These are phyloP conservation scores for Popillia japonica DNA, from an alignment of 1,140 invertebrate genomes.

Conservation along the genomic window DNA sequence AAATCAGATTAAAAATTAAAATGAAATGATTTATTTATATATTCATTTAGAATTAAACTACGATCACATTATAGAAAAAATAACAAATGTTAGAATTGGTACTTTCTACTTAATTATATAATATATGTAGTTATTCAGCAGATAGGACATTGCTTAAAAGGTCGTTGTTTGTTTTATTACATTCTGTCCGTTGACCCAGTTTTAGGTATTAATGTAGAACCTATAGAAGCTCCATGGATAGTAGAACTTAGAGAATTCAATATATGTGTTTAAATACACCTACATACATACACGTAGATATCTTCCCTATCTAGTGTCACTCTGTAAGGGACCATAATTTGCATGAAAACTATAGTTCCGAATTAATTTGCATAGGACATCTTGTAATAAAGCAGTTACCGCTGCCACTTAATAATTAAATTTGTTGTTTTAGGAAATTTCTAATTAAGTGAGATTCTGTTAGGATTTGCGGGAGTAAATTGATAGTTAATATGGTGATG, in stretches of 20 bases:
- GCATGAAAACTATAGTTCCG: conserved; percentile 14
- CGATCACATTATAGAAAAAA: too few relatives aligned
- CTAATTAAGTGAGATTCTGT: not conserved
- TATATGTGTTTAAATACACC: not conserved
- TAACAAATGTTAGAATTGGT: not conserved
- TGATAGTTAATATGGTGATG: not conserved
- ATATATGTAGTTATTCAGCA: not conserved
- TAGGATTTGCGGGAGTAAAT: not conserved
- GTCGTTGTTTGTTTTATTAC: not conserved
- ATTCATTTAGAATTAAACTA: too few relatives aligned
- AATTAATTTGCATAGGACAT: conserved; percentile 28
- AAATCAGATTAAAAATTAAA: too few relatives aligned
- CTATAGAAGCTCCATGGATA: not conserved
- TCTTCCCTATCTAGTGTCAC: not conserved
- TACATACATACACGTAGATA: not conserved
- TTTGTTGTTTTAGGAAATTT: conserved; percentile 13
- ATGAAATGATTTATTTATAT: too few relatives aligned
- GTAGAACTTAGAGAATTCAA: not conserved
- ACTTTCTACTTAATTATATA: not conserved
- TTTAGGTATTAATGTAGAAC: not conserved
- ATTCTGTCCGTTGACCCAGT: not conserved
- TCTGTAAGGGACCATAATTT: not conserved
- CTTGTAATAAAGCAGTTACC: conserved; percentile 31
- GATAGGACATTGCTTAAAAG: not conserved
- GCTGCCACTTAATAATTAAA: conserved; percentile 23